Evolutionary conservation across 2,113 vertebrate species (phyloP).

Genomic region (Alaudala cheleensis): DNA sequence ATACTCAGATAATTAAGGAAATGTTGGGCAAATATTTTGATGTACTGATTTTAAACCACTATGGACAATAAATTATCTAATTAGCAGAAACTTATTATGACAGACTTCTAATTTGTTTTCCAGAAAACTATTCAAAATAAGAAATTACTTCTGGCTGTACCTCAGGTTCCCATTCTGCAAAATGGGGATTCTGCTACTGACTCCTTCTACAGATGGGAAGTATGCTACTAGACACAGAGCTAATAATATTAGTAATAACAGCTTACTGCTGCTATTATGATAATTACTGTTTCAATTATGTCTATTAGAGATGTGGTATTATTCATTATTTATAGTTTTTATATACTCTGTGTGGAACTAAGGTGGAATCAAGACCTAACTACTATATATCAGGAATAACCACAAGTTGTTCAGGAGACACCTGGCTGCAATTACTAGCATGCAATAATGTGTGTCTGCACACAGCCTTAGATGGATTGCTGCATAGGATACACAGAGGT

Average conservation of each 20-base stretch:
- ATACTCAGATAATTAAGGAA: not conserved
- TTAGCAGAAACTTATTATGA: not conserved
- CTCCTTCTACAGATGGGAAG: not conserved
- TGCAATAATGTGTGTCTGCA: not conserved
- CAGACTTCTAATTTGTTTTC: not conserved
- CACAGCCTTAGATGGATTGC: too few relatives aligned
- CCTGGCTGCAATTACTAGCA: not conserved
- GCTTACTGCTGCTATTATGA: not conserved
- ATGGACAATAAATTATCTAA: not conserved
- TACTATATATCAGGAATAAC: not conserved
- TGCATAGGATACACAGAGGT: not conserved
- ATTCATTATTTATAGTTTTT: not conserved
- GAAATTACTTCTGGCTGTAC: not conserved
- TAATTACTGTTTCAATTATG: conserved; percentile 27
- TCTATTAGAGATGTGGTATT: not conserved
- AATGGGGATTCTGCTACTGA: not conserved
- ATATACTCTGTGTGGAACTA: not conserved
- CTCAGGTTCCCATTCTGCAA: not conserved
- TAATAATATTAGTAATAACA: conserved; percentile 8
- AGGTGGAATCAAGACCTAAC: not conserved
- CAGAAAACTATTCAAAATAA: not conserved
- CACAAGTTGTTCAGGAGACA: not conserved
- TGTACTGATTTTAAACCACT: not conserved
- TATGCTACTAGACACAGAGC: not conserved
- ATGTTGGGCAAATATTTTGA: not conserved